Base-by-base conservation (phyloP, 2,888 invertebrate species). In the Mystacides longicornis region DNA sequence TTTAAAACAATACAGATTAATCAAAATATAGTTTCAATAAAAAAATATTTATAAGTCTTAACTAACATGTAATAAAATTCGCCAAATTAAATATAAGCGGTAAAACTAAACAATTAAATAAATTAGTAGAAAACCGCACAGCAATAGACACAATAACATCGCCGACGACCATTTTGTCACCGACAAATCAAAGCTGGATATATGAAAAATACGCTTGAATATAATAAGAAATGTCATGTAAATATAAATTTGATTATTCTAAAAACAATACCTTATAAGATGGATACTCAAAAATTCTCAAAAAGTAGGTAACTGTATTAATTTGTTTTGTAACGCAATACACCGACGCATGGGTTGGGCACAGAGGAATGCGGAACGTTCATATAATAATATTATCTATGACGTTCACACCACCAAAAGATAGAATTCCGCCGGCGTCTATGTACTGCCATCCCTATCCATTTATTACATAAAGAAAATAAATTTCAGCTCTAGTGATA, bases 321-420 rank as follows among this genome's bases (percentile, higher is more conserved):
- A 27, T 27, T 27, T 27, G 11, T 11, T 27, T 27, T 11, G 16
- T 37, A 14, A 37, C 37, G 37, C 37, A 37, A 16, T 37, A 37
- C 37, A 37, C 37, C 37, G 37, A 37, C 37, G 37, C 37, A 37
- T 37, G 37, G 37, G 37, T 37, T 37, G 37, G 37, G 37, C 37
- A 37, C 37, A 37, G 37, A 37, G 37, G 37, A 37, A 37, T 37
- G 37, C 16, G 37, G 37, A 16, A 7, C 37, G 37, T 37, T 37
- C 37, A 37, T 16, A 37, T n/a, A n/a, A n/a, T n/a, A n/a, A n/a
- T n/a, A n/a, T n/a, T n/a, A n/a, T n/a, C n/a, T n/a, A n/a, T n/a
- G n/a, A n/a, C n/a, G n/a, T n/a, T n/a, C n/a, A n/a, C n/a, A n/a
- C n/a, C n/a, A n/a, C n/a, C n/a, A n/a, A n/a, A n/a, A n/a, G n/a